Evolutionary conservation across 2,113 vertebrate genomes (phyloP).

Genomic region (Lethenteron camtschaticum): DNA sequence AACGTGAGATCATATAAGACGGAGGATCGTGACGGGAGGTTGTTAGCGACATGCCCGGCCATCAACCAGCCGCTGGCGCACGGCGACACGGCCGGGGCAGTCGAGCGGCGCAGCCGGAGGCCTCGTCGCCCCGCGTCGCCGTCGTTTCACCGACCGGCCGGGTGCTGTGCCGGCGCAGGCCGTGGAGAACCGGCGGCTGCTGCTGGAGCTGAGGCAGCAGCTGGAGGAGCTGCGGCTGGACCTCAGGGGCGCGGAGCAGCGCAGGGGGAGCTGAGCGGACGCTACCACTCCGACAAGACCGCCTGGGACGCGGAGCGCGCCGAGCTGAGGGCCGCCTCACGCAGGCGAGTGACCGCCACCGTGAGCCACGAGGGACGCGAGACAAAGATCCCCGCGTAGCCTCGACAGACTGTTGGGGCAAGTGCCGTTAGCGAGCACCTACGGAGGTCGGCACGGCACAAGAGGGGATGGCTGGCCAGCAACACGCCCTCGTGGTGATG

Average conservation of each 20-base stretch:
- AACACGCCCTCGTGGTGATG: neutral
- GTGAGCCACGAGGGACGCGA: neutral
- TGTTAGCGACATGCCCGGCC: too few species aligned
- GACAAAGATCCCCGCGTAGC: neutral
- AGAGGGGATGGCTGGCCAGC: neutral
- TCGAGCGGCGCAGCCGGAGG: too few species aligned
- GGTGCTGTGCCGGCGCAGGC: constrained; percentile 13
- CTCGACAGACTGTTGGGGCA: neutral
- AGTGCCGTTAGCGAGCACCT: neutral
- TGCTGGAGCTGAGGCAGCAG: constrained; percentile 24
- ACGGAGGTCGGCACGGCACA: neutral
- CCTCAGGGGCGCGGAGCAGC: constrained; percentile 28
- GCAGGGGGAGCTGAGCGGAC: constrained; percentile 25
- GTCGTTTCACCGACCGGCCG: too few species aligned
- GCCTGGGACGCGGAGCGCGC: constrained; percentile 31
- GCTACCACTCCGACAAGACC: constrained; percentile 26
- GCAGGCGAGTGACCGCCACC: constrained; percentile 19
- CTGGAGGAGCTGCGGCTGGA: constrained; percentile 27
- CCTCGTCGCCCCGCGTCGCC: too few species aligned
- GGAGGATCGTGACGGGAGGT: too few species aligned
- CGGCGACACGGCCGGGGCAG: too few species aligned
- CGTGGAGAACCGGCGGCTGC: constrained; percentile 26
- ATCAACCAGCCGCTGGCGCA: too few species aligned
- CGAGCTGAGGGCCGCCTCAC: constrained; percentile 26
- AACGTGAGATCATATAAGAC: too few species aligned